Evolutionary conservation across 2,113 vertebrate genomes (phyloP), one percentile per base, ranked within the genome.

Genomic region (Bos taurus): DNA sequence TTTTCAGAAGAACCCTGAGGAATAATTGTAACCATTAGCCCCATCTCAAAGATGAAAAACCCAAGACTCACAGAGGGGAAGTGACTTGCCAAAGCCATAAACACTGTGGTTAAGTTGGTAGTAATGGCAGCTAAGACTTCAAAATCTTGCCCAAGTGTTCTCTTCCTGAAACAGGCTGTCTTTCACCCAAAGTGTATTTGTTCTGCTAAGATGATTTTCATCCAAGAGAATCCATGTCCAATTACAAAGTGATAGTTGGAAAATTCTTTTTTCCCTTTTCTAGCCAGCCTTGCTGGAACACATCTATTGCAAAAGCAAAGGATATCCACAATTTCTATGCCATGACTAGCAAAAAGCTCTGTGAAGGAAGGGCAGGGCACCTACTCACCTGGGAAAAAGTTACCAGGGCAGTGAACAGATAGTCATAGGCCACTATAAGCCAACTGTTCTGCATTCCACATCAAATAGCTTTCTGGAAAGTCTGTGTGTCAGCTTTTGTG

Each of bases 261-360:
- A 52, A 84, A 88, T 56, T 97, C 33, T 94, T 33, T 19, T 94
- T 96, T 89, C 81, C 11, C 5, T 94, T 93, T 98, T 71, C 57
- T 4, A 88, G 43, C 12, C 23, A 40, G 17, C 10, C 11, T 12
- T 89, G 6, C 25, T 82, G 19, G 80, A 97, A 94, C 3, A 86
- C 10, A 95, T 46, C 36, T 82, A 88, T 57, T 25, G 21, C 82
- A 90, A 85, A 88, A 80, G 12, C 17, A 71, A 95, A 30, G 5
- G 43, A 36, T 93, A 88, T 6, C 8, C 77, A 90, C 13, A 92
- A 16, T 82, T 93, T 97, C 10, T 50, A 96, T 48, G 21, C n/a
- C 8, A 81, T 50, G 33, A 59, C 12, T 74, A 62, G 25, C 26
- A 59, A 52, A 88, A 52, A 48, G 1, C 2, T 90, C 43, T 96